A percentile compares a stretch with the other conserved stretches of the same genome.
Conservation (phyloP, 2,888 invertebrate species). For the Alentia gelatinosa region DNA sequence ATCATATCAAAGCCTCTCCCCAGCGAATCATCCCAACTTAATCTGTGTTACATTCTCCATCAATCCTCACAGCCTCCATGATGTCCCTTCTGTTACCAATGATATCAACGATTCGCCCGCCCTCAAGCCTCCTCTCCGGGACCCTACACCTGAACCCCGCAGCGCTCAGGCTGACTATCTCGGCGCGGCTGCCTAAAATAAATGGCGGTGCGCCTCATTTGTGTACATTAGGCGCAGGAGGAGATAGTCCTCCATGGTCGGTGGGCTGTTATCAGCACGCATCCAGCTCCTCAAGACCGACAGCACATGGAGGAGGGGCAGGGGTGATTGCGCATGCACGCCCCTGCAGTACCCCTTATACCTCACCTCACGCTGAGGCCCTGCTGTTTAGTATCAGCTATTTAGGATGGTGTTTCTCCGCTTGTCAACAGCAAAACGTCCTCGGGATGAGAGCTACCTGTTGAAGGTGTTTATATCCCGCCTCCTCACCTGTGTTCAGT, state of each 20-base stretch:
- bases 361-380: too few relatives aligned
- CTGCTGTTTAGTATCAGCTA: too few relatives aligned
- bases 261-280: conserved; percentile 15
- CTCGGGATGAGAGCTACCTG: too few relatives aligned
- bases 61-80: neutral
- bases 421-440: neutral
- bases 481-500: too few relatives aligned
- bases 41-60: neutral
- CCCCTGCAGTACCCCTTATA: too few relatives aligned
- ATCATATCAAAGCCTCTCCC: too few relatives aligned
- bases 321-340: too few relatives aligned
- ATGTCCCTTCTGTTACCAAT: neutral
- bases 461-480: too few relatives aligned
- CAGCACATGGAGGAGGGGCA: neutral
- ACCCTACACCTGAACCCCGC: neutral
- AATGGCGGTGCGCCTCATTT: conserved; percentile 35
- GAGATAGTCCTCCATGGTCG: neutral
- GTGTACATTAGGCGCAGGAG: conserved; percentile 26
- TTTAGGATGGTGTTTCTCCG: neutral
- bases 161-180: neutral
- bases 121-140: neutral
- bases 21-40: neutral
- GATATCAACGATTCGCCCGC: neutral
- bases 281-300: neutral
- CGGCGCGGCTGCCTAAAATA: conserved; percentile 10